Evolutionary conservation across 1,140 invertebrate species (phyloP).

Genomic region (Mactra quadrangularis): DNA sequence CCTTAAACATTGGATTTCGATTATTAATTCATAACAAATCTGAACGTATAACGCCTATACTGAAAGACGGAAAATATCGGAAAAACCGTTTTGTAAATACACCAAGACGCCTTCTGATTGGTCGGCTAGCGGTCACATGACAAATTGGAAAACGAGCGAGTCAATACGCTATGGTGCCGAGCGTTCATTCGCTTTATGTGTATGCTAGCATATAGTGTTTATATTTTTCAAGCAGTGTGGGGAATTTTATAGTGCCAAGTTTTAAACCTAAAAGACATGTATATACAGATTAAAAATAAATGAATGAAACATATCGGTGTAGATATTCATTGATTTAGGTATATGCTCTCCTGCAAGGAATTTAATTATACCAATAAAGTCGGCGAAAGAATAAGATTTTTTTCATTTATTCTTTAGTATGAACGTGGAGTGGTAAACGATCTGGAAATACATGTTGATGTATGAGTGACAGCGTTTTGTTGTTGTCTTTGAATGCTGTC

Average conservation of each 20-base stretch:
- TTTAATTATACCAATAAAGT: too few species aligned
- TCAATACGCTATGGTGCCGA: conserved; percentile 26
- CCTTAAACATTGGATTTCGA: neutral
- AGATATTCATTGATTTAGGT: too few species aligned
- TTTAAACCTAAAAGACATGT: conserved; percentile 1
- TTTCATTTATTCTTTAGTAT: too few species aligned
- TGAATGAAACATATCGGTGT: too few species aligned
- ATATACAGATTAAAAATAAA: too few species aligned
- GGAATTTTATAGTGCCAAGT: conserved; percentile 23
- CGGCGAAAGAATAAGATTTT: too few species aligned
- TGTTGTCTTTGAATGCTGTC: too few species aligned
- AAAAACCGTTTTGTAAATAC: conserved; percentile 59
- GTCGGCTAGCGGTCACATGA: conserved; percentile 20
- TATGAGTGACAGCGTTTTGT: too few species aligned
- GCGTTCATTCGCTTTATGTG: conserved; percentile 12
- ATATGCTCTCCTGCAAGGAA: too few species aligned
- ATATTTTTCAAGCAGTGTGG: conserved; percentile 27
- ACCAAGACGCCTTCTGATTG: conserved; percentile 12
- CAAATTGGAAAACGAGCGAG: conserved; percentile 14
- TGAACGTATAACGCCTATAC: conserved; percentile 9
- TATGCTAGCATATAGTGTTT: neutral
- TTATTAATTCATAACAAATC: conserved; percentile 48
- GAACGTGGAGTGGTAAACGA: too few species aligned
- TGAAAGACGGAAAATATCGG: conserved; percentile 29
- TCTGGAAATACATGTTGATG: too few species aligned